phyloP scores from a whole-genome alignment of 2,888 invertebrate genomes.

The Syrphus vitripennis region DNA sequence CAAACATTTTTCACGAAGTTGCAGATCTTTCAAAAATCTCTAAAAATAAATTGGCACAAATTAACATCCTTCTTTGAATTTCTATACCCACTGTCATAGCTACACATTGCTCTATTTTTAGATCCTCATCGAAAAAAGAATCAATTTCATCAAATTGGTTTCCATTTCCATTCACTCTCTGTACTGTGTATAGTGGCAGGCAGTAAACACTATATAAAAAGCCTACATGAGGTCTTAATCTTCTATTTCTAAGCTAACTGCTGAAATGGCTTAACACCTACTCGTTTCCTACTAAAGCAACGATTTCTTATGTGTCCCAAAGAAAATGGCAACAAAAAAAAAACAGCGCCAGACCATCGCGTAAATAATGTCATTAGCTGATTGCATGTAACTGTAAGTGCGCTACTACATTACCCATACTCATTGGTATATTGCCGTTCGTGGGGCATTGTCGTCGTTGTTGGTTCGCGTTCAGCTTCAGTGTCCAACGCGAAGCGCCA shows the following conservation, averaged over 20 bases:
- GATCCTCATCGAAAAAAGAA: slow-evolving; percentile 32
- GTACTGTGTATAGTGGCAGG: slow-evolving; percentile 17
- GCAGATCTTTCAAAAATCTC: too few species aligned
- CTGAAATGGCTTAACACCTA: slow-evolving; percentile 62
- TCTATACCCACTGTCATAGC: neutral
- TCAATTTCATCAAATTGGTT: slow-evolving; percentile 38
- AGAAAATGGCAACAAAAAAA: slow-evolving; percentile 39
- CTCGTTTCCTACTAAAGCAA: slow-evolving; percentile 25
- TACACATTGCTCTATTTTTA: neutral
- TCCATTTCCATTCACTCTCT: slow-evolving; percentile 33
- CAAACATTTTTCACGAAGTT: too few species aligned
- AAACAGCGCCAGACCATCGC: slow-evolving; percentile 66
- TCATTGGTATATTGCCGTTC: slow-evolving; percentile 4
- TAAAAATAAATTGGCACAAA: too few species aligned
- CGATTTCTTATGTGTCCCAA: slow-evolving; percentile 52
- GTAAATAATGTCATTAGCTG: slow-evolving; percentile 72
- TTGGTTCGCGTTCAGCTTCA: neutral
- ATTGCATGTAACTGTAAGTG: slow-evolving; percentile 71
- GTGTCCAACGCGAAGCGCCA: slow-evolving; percentile 49
- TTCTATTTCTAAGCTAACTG: slow-evolving; percentile 30
- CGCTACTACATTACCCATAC: slow-evolving; percentile 63
- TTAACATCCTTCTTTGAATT: too few species aligned
- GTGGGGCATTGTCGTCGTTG: neutral
- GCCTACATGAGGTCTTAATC: slow-evolving; percentile 67
- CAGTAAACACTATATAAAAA: slow-evolving; percentile 53